Conservation (phyloP, 1,140 invertebrate genomes). For the Macrosteles quadrilineatus region DNA sequence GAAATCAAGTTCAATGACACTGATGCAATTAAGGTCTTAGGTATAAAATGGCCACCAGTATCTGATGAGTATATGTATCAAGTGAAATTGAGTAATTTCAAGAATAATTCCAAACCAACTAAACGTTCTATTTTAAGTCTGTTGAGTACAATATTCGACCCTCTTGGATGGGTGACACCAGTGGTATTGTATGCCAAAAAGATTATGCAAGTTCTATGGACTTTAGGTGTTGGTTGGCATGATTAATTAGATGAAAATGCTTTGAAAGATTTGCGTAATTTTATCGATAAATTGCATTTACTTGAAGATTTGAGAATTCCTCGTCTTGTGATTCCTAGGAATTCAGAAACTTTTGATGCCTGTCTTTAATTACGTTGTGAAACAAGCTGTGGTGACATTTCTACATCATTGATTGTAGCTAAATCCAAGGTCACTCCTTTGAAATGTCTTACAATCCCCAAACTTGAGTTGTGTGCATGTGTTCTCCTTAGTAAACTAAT, state of each 20-base stretch:
- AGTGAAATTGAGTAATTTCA: too few species aligned
- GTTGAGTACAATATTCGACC: constrained; percentile 46
- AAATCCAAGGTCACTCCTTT: background rate
- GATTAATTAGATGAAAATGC: background rate
- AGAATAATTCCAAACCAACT: background rate
- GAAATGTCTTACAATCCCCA: background rate
- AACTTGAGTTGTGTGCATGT: too few species aligned
- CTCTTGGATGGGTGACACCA: constrained; percentile 47
- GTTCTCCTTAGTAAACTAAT: background rate
- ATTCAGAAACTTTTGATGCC: background rate
- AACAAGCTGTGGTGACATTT: too few species aligned
- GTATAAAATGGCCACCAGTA: constrained; percentile 28
- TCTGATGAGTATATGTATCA: background rate
- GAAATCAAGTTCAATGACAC: background rate
- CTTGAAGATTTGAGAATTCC: background rate
- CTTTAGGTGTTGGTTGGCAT: background rate
- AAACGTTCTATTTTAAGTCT: constrained; percentile 40
- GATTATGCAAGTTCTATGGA: constrained; percentile 49
- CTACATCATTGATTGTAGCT: too few species aligned
- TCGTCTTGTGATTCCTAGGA: background rate
- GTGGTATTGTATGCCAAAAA: constrained; percentile 48
- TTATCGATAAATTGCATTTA: background rate
- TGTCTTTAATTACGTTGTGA: background rate
- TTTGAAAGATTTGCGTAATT: background rate
- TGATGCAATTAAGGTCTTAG: constrained; percentile 26